Evolutionary conservation across 2,113 vertebrate species (phyloP).

Genomic region (Phrynosoma blainvillii): DNA sequence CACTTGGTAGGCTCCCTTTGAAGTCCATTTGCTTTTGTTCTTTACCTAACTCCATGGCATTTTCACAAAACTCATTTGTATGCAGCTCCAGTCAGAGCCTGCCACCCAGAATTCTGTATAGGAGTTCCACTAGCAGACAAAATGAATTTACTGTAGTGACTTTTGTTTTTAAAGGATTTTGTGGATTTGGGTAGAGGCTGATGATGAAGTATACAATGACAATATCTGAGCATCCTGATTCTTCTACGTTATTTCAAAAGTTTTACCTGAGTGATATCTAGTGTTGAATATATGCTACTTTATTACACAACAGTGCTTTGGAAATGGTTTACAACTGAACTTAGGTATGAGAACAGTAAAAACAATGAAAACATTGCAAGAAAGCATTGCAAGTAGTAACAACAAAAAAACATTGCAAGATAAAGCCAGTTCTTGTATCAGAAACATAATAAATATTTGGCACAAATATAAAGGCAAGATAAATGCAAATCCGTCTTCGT

Average conservation of each 20-base stretch:
- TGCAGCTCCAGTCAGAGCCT: conserved; percentile 75
- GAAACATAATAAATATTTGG: background rate
- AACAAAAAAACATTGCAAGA: background rate
- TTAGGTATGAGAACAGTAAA: background rate
- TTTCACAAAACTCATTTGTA: conserved; percentile 85
- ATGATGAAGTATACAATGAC: background rate
- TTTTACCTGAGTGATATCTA: background rate
- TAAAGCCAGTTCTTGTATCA: background rate
- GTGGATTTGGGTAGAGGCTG: conserved; percentile 25
- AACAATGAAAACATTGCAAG: background rate
- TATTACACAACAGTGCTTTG: background rate
- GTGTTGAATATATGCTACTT: background rate
- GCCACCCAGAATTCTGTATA: conserved; percentile 86
- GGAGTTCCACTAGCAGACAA: conserved; percentile 63
- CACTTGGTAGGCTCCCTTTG: conserved; percentile 75
- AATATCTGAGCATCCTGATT: background rate
- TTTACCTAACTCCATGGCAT: conserved; percentile 87
- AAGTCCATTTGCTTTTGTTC: conserved; percentile 88
- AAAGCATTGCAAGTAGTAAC: background rate
- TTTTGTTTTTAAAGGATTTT: conserved; percentile 14
- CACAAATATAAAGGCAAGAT: background rate
- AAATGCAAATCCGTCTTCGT: background rate
- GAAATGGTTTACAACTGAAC: background rate
- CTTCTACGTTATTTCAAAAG: background rate
- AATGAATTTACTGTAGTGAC: conserved; percentile 70